Evolutionary conservation across 2,797 vertebrate species (phyloP).

Genomic region (Periparus ater): DNA sequence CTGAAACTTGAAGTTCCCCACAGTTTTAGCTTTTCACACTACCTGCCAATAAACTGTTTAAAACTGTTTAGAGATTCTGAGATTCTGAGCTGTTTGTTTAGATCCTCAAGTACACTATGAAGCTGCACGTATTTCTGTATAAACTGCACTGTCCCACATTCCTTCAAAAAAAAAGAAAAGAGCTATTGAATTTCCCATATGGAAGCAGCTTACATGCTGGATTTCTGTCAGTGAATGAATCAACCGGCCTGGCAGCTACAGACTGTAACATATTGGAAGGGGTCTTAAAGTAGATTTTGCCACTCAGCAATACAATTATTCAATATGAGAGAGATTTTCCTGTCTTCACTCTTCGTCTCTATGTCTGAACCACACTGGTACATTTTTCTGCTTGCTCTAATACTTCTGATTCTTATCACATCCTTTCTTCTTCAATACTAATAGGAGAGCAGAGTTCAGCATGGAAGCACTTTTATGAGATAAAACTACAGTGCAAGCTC

Average conservation of each 20-base stretch:
- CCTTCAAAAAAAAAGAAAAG: background rate
- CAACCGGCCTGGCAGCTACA: background rate
- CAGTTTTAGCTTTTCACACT: background rate
- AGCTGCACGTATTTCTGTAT: background rate
- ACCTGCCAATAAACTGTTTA: background rate
- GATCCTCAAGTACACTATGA: background rate
- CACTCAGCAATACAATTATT: background rate
- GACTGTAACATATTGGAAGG: background rate
- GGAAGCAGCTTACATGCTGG: background rate
- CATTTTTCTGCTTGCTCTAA: background rate
- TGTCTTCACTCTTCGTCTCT: background rate
- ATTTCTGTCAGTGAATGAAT: background rate
- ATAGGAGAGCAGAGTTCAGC: background rate
- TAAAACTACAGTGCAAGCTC: background rate
- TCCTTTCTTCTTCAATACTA: background rate
- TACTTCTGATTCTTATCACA: background rate
- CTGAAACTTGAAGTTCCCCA: background rate
- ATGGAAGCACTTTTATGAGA: background rate
- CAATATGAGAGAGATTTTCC: slow-evolving; percentile 46
- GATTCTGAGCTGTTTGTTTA: background rate
- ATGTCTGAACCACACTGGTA: background rate
- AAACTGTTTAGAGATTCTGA: background rate
- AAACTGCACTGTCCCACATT: background rate
- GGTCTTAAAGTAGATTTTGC: slow-evolving; percentile 35
- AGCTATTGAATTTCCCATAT: background rate